Conservation (phyloP, 1,140 invertebrate species). For the Megathymus violae region DNA sequence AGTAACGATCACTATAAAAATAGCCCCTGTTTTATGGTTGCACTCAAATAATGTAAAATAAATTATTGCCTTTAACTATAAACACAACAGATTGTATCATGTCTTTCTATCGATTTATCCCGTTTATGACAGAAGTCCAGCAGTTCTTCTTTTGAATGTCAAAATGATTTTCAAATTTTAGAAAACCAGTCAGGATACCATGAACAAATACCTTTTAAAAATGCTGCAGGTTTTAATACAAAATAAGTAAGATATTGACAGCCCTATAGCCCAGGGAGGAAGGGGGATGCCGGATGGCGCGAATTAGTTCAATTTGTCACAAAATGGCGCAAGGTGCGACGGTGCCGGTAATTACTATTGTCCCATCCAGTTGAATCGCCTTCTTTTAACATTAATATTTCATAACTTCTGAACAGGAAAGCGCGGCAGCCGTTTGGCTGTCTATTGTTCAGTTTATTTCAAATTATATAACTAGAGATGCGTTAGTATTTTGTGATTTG, state of each 20-base stretch:
- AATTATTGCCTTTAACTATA: too few relatives aligned
- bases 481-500: not conserved
- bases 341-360: slow-evolving; percentile 23
- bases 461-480: not conserved
- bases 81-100: too few relatives aligned
- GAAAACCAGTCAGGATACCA: too few relatives aligned
- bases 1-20: too few relatives aligned
- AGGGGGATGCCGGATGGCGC: slow-evolving; percentile 15
- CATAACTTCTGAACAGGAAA: slow-evolving; percentile 18
- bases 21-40: too few relatives aligned
- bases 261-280: slow-evolving; percentile 10
- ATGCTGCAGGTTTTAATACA: too few relatives aligned
- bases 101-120: too few relatives aligned
- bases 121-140: too few relatives aligned
- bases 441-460: slow-evolving; percentile 5
- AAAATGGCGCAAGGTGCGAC: slow-evolving; percentile 49
- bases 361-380: slow-evolving; percentile 16
- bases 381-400: slow-evolving; percentile 28
- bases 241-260: slow-evolving; percentile 7
- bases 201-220: too few relatives aligned
- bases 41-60: too few relatives aligned
- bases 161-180: too few relatives aligned
- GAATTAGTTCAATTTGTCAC: slow-evolving; percentile 58
- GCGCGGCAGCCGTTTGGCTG: not conserved
- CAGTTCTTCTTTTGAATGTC: too few relatives aligned